phyloP scores from a whole-genome alignment of 1,140 invertebrate genomes.

The Pseudomyrmex pallidus region DNA sequence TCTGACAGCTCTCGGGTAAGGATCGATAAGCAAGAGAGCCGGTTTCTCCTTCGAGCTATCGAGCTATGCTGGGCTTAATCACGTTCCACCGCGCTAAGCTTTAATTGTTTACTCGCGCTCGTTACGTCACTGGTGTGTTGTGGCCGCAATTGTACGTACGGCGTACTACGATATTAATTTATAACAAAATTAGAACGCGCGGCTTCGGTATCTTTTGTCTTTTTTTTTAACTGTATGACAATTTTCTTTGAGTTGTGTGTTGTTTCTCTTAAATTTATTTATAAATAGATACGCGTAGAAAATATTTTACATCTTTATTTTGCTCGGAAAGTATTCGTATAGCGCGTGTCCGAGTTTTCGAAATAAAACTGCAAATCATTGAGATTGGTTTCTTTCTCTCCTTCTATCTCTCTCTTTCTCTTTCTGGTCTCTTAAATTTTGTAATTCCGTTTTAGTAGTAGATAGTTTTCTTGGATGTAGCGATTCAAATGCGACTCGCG shows the following conservation, averaged over 20 bases:
- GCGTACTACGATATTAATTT: conserved; percentile 27
- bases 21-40: conserved; percentile 34
- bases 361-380: background rate
- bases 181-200: conserved; percentile 13
- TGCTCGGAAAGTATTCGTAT: background rate
- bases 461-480: no score
- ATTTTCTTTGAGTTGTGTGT: background rate
- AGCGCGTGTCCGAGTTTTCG: background rate
- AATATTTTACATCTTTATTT: conserved; percentile 29
- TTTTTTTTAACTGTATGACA: conserved; percentile 1
- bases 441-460: background rate
- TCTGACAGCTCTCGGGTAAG: background rate
- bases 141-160: background rate
- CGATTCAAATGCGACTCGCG: no score
- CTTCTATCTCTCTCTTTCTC: background rate
- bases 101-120: conserved; percentile 44
- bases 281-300: background rate
- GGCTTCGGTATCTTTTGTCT: background rate
- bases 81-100: background rate
- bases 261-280: conserved; percentile 5
- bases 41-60: conserved; percentile 24
- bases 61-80: conserved; percentile 33
- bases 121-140: background rate
- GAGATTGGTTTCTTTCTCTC: background rate
- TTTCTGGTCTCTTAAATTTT: background rate